These are phyloP conservation scores for Anarsia innoxiella DNA, from an alignment of 2,888 invertebrate species.

Conservation along the genomic window DNA sequence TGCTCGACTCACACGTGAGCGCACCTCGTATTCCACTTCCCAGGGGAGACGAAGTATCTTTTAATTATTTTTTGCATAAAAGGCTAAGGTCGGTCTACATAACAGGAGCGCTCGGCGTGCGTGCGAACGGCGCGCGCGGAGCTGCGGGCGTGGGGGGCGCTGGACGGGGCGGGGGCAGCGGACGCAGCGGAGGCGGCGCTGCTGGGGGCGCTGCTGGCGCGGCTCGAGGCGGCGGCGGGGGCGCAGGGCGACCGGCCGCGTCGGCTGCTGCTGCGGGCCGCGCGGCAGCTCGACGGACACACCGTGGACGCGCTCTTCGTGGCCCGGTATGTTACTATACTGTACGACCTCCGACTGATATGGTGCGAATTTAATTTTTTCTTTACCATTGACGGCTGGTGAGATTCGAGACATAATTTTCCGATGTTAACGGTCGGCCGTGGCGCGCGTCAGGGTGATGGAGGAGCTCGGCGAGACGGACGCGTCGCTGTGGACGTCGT, in stretches of 20 bases:
- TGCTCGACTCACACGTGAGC: background rate
- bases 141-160: constrained; percentile 15
- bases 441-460: constrained; percentile 22
- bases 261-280: constrained; percentile 20
- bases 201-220: constrained; percentile 18
- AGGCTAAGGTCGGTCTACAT: constrained; percentile 20
- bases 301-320: constrained; percentile 27
- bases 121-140: constrained; percentile 18
- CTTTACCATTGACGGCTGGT: constrained; percentile 6
- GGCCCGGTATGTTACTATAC: constrained; percentile 29
- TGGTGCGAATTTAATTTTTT: background rate
- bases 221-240: constrained; percentile 14
- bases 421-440: constrained; percentile 3
- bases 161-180: constrained; percentile 29
- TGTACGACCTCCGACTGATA: too few relatives aligned
- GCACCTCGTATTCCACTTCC: background rate
- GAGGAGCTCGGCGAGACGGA: constrained; percentile 23
- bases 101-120: constrained; percentile 25
- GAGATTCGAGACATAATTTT: constrained; percentile 14
- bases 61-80: background rate
- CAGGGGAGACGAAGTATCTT: background rate
- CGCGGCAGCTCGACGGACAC: constrained; percentile 19
- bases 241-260: constrained; percentile 16
- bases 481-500: constrained; percentile 23
- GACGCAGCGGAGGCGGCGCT: constrained; percentile 33